Evolutionary conservation across 2,797 vertebrate genomes (phyloP).

Genomic region (Enoplosus armatus): DNA sequence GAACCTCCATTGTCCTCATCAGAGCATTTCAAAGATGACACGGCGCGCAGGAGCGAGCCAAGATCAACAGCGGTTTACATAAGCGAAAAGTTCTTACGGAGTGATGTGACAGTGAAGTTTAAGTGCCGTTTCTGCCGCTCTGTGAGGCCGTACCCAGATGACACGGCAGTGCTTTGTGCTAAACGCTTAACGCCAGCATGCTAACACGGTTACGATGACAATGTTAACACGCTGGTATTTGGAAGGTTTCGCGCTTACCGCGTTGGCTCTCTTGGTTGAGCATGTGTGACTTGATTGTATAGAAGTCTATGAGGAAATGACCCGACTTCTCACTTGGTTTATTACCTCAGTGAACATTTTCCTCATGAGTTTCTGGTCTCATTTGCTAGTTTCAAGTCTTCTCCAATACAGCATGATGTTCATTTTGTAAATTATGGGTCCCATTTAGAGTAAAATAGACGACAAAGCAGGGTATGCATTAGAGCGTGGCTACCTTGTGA

Average conservation of each 20-base stretch:
- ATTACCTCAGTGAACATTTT: no score
- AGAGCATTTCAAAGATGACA: constrained; percentile 26
- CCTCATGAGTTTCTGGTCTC: no score
- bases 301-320: no score
- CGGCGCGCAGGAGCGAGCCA: not conserved
- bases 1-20: constrained; percentile 37
- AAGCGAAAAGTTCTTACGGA: constrained; percentile 3
- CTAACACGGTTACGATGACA: not conserved
- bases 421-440: no score
- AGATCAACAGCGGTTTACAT: constrained; percentile 22
- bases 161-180: not conserved
- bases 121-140: not conserved
- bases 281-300: no score
- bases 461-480: no score
- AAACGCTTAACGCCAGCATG: no score
- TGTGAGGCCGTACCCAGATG: not conserved
- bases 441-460: no score
- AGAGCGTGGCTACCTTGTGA: no score
- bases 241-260: not conserved
- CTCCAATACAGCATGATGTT: no score
- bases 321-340: no score
- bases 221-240: not conserved
- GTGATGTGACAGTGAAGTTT: not conserved
- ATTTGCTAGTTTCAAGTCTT: no score
- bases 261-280: not conserved